Evolutionary conservation across 2,888 invertebrate genomes (phyloP).

Genomic region (Cryptocephalus primarius): DNA sequence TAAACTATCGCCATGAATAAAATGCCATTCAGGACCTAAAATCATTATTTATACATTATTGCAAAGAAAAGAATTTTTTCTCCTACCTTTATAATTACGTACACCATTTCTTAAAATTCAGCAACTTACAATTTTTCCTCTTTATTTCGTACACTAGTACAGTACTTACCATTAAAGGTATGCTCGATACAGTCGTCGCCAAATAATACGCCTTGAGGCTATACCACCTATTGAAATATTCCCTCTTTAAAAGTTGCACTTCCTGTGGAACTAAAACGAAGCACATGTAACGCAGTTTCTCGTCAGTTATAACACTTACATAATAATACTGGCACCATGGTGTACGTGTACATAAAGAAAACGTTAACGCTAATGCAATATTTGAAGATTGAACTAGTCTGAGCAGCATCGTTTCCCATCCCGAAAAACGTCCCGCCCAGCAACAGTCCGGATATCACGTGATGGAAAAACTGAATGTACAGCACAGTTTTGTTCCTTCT

Average conservation of each 20-base stretch:
- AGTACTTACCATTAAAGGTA: constrained; percentile 48
- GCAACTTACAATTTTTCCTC: too few relatives aligned
- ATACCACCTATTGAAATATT: constrained; percentile 59
- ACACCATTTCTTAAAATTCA: too few relatives aligned
- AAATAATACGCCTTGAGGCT: constrained; percentile 52
- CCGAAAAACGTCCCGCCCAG: constrained; percentile 47
- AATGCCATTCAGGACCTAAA: constrained; percentile 38
- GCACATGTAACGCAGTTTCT: constrained; percentile 1
- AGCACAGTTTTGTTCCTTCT: constrained; percentile 41
- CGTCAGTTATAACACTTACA: constrained; percentile 39
- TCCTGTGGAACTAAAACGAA: constrained; percentile 47
- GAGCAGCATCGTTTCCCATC: constrained; percentile 46
- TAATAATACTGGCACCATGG: constrained; percentile 48
- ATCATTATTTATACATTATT: too few relatives aligned
- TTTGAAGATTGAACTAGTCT: constrained; percentile 48
- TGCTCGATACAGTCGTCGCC: constrained; percentile 43
- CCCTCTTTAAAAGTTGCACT: constrained; percentile 46
- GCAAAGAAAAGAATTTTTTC: too few relatives aligned
- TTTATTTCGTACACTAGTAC: too few relatives aligned
- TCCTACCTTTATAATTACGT: too few relatives aligned
- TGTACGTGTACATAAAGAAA: constrained; percentile 53
- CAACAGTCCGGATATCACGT: constrained; percentile 42
- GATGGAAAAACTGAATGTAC: constrained; percentile 48
- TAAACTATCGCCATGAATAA: constrained; percentile 44
- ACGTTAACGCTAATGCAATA: constrained; percentile 48